Conservation (phyloP, 2,888 invertebrate species). For the Chelonus formosanus region DNA sequence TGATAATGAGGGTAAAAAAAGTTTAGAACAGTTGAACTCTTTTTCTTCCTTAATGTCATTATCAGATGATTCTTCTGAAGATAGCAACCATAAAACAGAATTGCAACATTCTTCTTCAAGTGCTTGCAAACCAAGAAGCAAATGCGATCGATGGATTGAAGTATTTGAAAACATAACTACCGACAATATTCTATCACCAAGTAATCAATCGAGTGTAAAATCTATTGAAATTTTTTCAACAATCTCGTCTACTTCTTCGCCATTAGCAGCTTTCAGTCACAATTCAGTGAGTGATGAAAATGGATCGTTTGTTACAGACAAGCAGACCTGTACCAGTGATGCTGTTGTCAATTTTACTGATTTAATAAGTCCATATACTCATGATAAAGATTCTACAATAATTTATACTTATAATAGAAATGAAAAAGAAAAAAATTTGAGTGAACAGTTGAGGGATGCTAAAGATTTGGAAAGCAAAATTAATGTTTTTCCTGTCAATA, state of each 20-base stretch:
- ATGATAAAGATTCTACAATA: too few relatives aligned
- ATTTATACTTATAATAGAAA: too few relatives aligned
- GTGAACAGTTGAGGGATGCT: too few relatives aligned
- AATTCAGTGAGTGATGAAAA: conserved; percentile 1
- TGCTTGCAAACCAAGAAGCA: neutral
- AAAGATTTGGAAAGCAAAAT: conserved; percentile 32
- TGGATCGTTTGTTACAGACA: neutral
- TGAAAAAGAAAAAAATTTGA: too few relatives aligned
- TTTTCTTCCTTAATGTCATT: neutral
- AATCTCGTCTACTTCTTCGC: conserved; percentile 8
- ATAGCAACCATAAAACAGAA: conserved; percentile 4
- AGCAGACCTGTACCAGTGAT: neutral
- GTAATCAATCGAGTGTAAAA: conserved; percentile 19
- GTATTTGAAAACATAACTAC: conserved; percentile 4
- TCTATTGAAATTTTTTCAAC: conserved; percentile 4
- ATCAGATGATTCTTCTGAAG: neutral
- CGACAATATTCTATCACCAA: neutral
- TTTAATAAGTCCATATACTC: too few relatives aligned
- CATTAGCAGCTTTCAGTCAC: neutral
- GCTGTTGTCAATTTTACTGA: too few relatives aligned
- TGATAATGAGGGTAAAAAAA: too few relatives aligned
- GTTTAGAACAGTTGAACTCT: too few relatives aligned
- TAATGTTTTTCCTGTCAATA: conserved; percentile 38
- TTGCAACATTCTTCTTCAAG: neutral
- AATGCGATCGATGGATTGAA: conserved; percentile 7